A percentile compares a stretch with the other conserved stretches of the same genome.
Evolutionary conservation across 2,888 invertebrate species (phyloP).

Genomic region (Galerucella nymphaeae): DNA sequence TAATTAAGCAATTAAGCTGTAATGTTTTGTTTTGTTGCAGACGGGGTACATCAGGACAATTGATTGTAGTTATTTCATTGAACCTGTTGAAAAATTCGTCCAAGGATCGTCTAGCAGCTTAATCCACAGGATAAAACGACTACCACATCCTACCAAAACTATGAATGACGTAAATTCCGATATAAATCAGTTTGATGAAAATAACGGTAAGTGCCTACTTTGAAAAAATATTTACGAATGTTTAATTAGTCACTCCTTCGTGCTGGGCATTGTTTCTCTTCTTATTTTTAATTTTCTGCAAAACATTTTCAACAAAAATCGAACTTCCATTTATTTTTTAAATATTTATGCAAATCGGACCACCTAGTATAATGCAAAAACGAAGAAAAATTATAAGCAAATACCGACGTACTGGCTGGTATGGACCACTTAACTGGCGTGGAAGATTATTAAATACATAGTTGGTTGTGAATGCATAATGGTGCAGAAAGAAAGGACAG

Average conservation of each 20-base stretch:
- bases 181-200: conserved; percentile 57
- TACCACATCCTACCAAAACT: conserved; percentile 52
- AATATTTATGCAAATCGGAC: background rate
- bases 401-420: conserved; percentile 21
- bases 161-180: conserved; percentile 52
- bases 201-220: conserved; percentile 51
- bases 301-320: too few species aligned
- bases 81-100: conserved; percentile 70
- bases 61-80: conserved; percentile 74
- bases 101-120: conserved; percentile 62
- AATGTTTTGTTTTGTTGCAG: conserved; percentile 63
- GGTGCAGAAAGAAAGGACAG: conserved; percentile 24
- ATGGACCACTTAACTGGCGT: conserved; percentile 21
- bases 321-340: background rate
- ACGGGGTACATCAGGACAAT: conserved; percentile 77
- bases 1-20: too few species aligned
- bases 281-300: too few species aligned
- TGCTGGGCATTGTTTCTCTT: too few species aligned
- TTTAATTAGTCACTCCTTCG: too few species aligned
- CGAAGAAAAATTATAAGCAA: conserved; percentile 17
- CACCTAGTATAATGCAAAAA: conserved; percentile 33
- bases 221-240: background rate
- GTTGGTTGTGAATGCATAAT: conserved; percentile 27
- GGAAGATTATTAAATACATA: conserved; percentile 36
- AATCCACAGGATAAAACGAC: conserved; percentile 66